Evolutionary conservation across 1,140 invertebrate species (phyloP).

Genomic region (Rhopalosiphum maidis): DNA sequence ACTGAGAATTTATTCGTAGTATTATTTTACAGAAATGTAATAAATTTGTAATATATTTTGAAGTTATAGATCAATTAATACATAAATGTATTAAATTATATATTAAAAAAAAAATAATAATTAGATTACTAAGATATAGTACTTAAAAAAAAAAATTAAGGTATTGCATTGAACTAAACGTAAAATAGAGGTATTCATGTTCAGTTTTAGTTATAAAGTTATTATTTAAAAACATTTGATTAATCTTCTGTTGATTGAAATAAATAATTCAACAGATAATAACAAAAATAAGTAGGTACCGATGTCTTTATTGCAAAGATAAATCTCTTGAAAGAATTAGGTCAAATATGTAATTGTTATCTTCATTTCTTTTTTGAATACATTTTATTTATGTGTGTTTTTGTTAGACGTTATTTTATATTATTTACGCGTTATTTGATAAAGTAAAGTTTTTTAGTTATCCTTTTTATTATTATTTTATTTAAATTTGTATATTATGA

Average conservation of each 20-base stretch:
- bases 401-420: not conserved
- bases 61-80: too few relatives aligned
- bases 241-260: not conserved
- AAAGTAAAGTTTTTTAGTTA: not conserved
- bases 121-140: not conserved
- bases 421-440: not conserved
- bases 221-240: not conserved
- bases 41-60: too few relatives aligned
- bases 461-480: not conserved
- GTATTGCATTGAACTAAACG: not conserved
- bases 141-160: not conserved
- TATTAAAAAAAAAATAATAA: not conserved
- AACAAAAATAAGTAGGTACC: too few relatives aligned
- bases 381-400: slow-evolving; percentile 2
- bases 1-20: not conserved
- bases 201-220: not conserved
- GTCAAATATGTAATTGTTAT: slow-evolving; percentile 3
- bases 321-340: not conserved
- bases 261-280: not conserved
- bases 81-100: not conserved
- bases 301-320: not conserved
- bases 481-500: not conserved
- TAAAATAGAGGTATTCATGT: not conserved
- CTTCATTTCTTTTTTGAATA: not conserved
- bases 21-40: not conserved